Percentiles rank a stretch among this genome's conserved stretches.
phyloP scores from a whole-genome alignment of 2,888 invertebrate genomes.

The Thelaira solivaga region DNA sequence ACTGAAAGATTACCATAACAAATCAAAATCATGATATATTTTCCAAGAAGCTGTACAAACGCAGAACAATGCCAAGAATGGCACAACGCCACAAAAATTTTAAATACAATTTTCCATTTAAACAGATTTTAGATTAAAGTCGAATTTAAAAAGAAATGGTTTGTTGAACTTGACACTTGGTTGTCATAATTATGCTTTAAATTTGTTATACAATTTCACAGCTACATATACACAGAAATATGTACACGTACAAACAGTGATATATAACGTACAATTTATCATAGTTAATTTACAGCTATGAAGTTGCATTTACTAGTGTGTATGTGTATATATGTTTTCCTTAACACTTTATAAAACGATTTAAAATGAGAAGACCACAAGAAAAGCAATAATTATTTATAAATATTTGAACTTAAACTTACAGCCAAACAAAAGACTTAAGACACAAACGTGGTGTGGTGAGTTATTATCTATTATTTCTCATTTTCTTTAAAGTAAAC shows the following conservation, averaged over 20 bases:
- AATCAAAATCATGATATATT: slow-evolving; percentile 57
- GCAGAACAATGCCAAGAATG: slow-evolving; percentile 16
- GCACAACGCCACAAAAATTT: slow-evolving; percentile 3
- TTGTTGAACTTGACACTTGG: slow-evolving; percentile 64
- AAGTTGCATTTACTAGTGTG: too few relatives aligned
- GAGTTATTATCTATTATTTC: neutral
- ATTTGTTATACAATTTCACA: slow-evolving; percentile 36
- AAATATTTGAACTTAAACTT: slow-evolving; percentile 32
- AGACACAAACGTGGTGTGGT: slow-evolving; percentile 35
- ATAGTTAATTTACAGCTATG: slow-evolving; percentile 48
- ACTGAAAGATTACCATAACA: slow-evolving; percentile 57
- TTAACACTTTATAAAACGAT: slow-evolving; percentile 27
- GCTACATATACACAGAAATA: neutral
- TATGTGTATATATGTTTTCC: too few relatives aligned
- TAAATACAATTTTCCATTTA: slow-evolving; percentile 19
- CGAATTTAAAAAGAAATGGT: slow-evolving; percentile 49
- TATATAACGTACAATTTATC: slow-evolving; percentile 51
- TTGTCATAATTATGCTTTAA: slow-evolving; percentile 61
- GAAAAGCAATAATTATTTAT: neutral
- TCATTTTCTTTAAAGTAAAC: neutral
- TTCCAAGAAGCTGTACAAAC: slow-evolving; percentile 33
- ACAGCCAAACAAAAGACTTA: slow-evolving; percentile 50
- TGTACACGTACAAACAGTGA: neutral
- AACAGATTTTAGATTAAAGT: slow-evolving; percentile 43
- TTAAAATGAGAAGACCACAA: neutral